Evolutionary conservation across 2,888 invertebrate species (phyloP), one percentile per base, ranked within the genome.

Genomic region (Eumerus sabulonum): DNA sequence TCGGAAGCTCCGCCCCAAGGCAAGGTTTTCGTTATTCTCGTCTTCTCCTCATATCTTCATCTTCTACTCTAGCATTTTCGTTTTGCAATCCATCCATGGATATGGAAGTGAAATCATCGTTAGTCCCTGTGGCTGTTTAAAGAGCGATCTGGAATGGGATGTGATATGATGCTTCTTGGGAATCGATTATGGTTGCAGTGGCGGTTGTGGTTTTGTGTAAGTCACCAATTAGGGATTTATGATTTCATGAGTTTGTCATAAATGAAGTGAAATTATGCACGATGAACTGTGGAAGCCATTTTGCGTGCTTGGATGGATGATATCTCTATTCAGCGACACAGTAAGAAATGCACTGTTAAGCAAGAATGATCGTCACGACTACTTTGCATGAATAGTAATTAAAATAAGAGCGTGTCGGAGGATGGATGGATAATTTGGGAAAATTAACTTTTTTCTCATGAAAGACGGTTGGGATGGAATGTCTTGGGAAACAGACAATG

Each of bases 1-100:
- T 84, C 84, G 84, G 84, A 82, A 84, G 84, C 84, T 84, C 84
- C 84, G 84, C 84, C 84, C 83, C 82, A 81, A 81, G 83, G 83
- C 81, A 71, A 27, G 27, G 27, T 27, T 27, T 27, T 4, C 7
- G 27, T 27, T 27, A 7, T 7, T 27, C 27, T 27, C 27, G 27
- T 27, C 27, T 27, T 27, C 27, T 27, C 27, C 27, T 27, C 27
- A 27, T n/a, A 42, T 76, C 72, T 72, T 48, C 54, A 48, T 16
- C 35, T 48, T 48, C 51, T 13, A 9, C 12, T 16, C 63, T 59
- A 60, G 70, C 74, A 45, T 1, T 59, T 64, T 35, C 11, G 48
- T 16, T 64, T 59, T n/a, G n/a, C n/a, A n/a, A n/a, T n/a, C n/a
- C n/a, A n/a, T n/a, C n/a, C n/a, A n/a, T n/a, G n/a, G n/a, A n/a